phyloP scores from a whole-genome alignment of 2,113 vertebrate species.

The Jacana jacana region DNA sequence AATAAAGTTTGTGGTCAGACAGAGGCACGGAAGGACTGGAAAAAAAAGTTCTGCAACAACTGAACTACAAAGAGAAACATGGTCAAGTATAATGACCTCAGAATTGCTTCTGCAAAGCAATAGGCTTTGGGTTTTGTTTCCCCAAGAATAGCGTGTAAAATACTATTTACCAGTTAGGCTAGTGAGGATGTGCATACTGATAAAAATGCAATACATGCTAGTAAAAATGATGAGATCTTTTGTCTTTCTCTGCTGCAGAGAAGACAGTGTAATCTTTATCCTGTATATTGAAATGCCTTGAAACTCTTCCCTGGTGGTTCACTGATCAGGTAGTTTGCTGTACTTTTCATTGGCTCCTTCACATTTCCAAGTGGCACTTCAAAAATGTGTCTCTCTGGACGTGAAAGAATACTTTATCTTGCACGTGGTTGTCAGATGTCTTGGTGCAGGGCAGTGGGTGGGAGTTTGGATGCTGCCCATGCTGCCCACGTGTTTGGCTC shows the following conservation, averaged over 20 bases:
- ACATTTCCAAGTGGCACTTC: not conserved
- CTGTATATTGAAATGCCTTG: not conserved
- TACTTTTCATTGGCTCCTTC: not conserved
- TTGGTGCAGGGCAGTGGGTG: not conserved
- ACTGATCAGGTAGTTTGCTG: not conserved
- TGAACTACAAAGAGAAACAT: constrained; percentile 5
- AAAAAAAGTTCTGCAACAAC: not conserved
- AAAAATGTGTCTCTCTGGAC: not conserved
- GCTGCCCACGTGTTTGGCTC: not conserved
- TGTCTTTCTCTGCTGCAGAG: not conserved
- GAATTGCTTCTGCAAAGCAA: constrained; percentile 2
- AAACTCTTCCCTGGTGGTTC: not conserved
- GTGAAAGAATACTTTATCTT: not conserved
- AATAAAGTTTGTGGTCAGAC: constrained; percentile 12
- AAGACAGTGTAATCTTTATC: not conserved
- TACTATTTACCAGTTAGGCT: not conserved
- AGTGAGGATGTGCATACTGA: not conserved
- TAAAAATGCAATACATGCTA: not conserved
- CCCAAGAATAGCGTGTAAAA: not conserved
- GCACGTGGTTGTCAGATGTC: not conserved
- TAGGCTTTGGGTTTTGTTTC: not conserved
- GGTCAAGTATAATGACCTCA: not conserved
- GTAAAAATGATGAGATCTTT: not conserved
- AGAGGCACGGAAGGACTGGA: not conserved
- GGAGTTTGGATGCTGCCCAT: no score